Evolutionary conservation across 2,797 vertebrate species (phyloP).

Genomic region (Pelobates cultripes): DNA sequence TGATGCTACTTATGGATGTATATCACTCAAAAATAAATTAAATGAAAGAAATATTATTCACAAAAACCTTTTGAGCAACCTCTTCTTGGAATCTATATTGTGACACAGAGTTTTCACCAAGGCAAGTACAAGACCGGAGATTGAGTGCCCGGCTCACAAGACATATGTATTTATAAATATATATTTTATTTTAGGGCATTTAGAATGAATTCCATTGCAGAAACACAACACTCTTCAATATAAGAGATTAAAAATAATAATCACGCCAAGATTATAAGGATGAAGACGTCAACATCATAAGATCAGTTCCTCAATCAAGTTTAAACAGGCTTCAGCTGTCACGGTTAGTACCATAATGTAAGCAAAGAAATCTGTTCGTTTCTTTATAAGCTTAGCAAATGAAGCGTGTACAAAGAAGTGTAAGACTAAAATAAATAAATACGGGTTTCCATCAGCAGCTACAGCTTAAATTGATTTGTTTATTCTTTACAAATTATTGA

Average conservation of each 20-base stretch:
- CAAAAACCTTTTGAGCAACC: too few relatives aligned
- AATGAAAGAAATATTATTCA: too few relatives aligned
- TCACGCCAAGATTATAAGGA: neutral
- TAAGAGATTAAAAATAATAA: constrained; percentile 17
- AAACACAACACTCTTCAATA: constrained; percentile 10
- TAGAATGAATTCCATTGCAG: neutral
- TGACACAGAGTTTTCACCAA: too few relatives aligned
- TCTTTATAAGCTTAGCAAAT: constrained; percentile 45
- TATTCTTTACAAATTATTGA: constrained; percentile 48
- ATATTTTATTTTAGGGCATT: too few relatives aligned
- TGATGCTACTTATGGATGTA: too few relatives aligned
- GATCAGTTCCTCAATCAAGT: constrained; percentile 36
- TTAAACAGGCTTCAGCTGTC: constrained; percentile 35
- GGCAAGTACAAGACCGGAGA: too few relatives aligned
- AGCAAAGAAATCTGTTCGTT: constrained; percentile 30
- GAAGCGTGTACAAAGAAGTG: constrained; percentile 41
- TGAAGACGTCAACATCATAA: constrained; percentile 32
- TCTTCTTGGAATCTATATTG: too few relatives aligned
- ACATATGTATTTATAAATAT: too few relatives aligned
- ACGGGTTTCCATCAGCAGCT: constrained; percentile 44
- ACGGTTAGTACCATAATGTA: constrained; percentile 23
- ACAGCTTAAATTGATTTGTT: constrained; percentile 31
- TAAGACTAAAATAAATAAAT: constrained; percentile 52
- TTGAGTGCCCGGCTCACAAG: too few relatives aligned
- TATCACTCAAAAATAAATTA: too few relatives aligned